phyloP scores from a whole-genome alignment of 2,888 invertebrate genomes.

The Drosophila fungiperda region DNA sequence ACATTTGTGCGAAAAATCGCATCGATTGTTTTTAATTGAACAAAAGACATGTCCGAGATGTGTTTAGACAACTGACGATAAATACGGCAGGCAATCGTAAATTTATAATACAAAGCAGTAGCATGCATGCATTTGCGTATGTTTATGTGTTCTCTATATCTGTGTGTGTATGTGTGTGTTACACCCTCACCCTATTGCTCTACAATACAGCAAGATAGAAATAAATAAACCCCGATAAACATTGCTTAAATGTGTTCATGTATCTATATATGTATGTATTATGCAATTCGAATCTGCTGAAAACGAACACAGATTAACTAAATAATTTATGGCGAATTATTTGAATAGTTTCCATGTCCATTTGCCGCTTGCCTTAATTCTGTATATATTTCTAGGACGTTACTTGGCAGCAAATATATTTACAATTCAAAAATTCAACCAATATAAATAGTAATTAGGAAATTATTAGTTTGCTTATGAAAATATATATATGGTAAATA shows the following conservation, averaged over 20 bases:
- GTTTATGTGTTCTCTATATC: neutral
- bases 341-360: neutral
- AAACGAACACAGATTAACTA: conserved; percentile 20
- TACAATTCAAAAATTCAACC: neutral
- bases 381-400: neutral
- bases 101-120: conserved; percentile 18
- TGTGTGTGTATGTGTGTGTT: neutral
- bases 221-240: conserved; percentile 38
- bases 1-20: conserved; percentile 79
- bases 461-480: neutral
- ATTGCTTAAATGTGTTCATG: neutral
- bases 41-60: conserved; percentile 49
- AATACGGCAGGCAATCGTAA: conserved; percentile 15
- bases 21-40: conserved; percentile 77
- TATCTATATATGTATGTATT: conserved; percentile 7
- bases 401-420: neutral
- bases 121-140: neutral
- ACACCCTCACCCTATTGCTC: conserved; percentile 29
- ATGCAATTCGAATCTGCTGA: conserved; percentile 28
- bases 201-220: conserved; percentile 3
- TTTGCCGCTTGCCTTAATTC: neutral
- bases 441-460: neutral
- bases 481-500: too few relatives aligned
- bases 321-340: neutral
- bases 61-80: conserved; percentile 46